Evolutionary conservation across 2,797 vertebrate genomes (phyloP).

Genomic region (Sebastes variabilis): DNA sequence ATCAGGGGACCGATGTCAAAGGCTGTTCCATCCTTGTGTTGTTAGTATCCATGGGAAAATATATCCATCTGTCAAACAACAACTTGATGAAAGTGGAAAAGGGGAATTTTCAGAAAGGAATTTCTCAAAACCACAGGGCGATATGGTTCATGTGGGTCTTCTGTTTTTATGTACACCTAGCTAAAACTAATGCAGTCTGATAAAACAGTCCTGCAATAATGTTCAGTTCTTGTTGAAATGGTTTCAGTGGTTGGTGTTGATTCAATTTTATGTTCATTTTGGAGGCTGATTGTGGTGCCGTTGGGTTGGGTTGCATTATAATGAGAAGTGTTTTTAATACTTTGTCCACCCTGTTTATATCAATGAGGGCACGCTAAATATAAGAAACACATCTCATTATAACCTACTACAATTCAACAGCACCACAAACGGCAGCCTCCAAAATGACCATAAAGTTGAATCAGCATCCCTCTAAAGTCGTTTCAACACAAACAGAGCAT

Average conservation of each 20-base stretch:
- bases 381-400: not conserved
- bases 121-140: too few relatives aligned
- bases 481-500: not conserved
- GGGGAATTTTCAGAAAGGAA: not conserved
- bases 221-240: not conserved
- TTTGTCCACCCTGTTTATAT: not conserved
- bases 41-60: slow-evolving; percentile 8
- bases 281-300: not conserved
- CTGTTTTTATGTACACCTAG: not conserved
- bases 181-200: not conserved
- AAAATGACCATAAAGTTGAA: not conserved
- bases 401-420: not conserved
- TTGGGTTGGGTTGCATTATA: not conserved
- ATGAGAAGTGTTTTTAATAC: not conserved
- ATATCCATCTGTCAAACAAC: not conserved
- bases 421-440: not conserved
- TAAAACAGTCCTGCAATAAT: not conserved
- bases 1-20: slow-evolving; percentile 9
- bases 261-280: not conserved
- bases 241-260: not conserved
- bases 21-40: not conserved
- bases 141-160: not conserved
- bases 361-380: not conserved
- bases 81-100: slow-evolving; percentile 1
- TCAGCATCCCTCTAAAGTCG: not conserved